These are phyloP conservation scores for Chunga burmeisteri DNA, from an alignment of 2,113 vertebrate species.

Conservation along the genomic window DNA sequence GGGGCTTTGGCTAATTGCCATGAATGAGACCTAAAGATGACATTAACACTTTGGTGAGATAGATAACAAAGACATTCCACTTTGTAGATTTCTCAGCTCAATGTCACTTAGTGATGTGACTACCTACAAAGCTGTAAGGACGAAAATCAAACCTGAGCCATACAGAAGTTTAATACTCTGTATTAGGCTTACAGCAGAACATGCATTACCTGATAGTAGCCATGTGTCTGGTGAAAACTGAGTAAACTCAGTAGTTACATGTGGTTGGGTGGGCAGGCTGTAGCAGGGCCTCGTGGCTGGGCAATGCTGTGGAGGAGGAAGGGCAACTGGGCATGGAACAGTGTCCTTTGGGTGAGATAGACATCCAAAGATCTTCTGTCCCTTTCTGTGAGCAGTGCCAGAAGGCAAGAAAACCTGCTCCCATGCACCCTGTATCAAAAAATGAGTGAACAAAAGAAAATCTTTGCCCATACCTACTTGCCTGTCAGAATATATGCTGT, in stretches of 20 bases:
- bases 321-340: background rate
- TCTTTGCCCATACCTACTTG: background rate
- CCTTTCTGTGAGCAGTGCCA: background rate
- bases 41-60: background rate
- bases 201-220: background rate
- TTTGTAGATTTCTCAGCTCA: background rate
- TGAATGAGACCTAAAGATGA: background rate
- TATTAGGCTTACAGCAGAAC: background rate
- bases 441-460: background rate
- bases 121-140: background rate
- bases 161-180: background rate
- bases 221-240: too few relatives aligned
- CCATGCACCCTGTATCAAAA: background rate
- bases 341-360: background rate
- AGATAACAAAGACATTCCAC: background rate
- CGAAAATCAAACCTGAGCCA: background rate
- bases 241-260: accelerated
- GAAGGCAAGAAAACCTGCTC: background rate
- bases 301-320: background rate
- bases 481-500: background rate
- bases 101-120: background rate
- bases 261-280: background rate
- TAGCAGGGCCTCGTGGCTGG: accelerated
- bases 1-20: background rate
- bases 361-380: background rate